Percentiles rank a stretch among this genome's conserved stretches.
These are phyloP conservation scores for Tolmerus cingulatus DNA, from an alignment of 2,888 invertebrate species.

Conservation along the genomic window DNA sequence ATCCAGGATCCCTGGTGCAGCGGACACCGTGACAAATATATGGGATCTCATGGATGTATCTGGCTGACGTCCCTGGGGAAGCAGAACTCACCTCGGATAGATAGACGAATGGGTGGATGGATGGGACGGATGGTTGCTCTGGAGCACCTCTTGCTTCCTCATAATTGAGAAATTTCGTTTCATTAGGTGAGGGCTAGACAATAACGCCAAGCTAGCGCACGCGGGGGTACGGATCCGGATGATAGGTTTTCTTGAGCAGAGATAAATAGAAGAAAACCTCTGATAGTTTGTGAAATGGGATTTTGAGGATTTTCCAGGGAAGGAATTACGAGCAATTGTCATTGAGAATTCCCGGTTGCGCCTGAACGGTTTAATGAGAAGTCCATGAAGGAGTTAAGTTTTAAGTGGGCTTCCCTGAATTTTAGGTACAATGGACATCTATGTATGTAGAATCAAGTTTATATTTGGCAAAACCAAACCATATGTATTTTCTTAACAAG, in stretches of 20 bases:
- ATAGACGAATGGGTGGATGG: neutral
- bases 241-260: neutral
- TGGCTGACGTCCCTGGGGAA: neutral
- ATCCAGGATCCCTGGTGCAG: neutral
- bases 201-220: conserved; percentile 13
- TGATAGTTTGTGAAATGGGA: neutral
- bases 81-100: neutral
- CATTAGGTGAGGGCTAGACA: conserved; percentile 33
- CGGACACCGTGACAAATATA: conserved; percentile 34
- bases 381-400: neutral
- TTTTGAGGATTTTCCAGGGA: neutral
- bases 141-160: conserved; percentile 19
- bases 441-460: neutral
- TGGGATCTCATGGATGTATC: conserved; percentile 11
- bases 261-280: conserved; percentile 8
- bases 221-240: neutral
- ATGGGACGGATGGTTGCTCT: neutral
- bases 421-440: neutral
- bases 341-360: neutral
- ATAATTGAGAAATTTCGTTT: conserved; percentile 39
- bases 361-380: neutral
- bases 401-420: neutral
- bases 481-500: too few species aligned
- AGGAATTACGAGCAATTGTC: neutral
- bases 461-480: neutral